Evolutionary conservation across 1,140 invertebrate genomes (phyloP), one percentile per base, ranked within the genome.

Genomic region (Ips nitidus): DNA sequence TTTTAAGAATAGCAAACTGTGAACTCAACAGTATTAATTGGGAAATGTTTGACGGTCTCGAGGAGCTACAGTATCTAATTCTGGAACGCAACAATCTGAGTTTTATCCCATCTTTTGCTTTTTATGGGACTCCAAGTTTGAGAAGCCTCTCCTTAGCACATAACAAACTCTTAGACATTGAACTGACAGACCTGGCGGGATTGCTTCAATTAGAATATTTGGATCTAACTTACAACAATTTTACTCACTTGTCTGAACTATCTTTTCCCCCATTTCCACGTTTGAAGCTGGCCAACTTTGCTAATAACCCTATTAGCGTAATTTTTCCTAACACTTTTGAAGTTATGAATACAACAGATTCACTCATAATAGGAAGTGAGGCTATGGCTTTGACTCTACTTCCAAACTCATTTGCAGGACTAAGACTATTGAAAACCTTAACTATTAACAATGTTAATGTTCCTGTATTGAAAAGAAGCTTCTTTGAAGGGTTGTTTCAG

Each of bases 311-410:
- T n/a, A 83, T 91, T 38, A 83, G 83, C 69, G 80, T 84, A 2
- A 83, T 91, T 70, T 87, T 88, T 73, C 84, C 88, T n/a, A 88
- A 87, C 47, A 88, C 88, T 6, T 90, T 90, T 75, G 88, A 89
- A 80, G 86, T 89, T 1, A 86, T 90, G 85, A 90, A 90, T 76
- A 83, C 83, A 47, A 90, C 89, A 2, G 78, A 82, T 63, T 80
- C 81, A n/a, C 76, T 91, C 36, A 83, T 84, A 72, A 74, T 91
- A 45, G 89, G 89, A 22, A 84, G 84, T 41, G 74, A 81, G 38
- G 78, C 79, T 36, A 81, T 82, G 1, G 80, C 82, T 40, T 70
- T 90, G 6, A 82, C 85, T 63, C 69, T 91, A 43, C 79, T 84
- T 63, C 82, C 84, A 65, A 86, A 88, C 73, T 86, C 88, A 1